These are phyloP conservation scores for Melanerpes aurifrons DNA, from an alignment of 2,113 vertebrate genomes.

Conservation along the genomic window DNA sequence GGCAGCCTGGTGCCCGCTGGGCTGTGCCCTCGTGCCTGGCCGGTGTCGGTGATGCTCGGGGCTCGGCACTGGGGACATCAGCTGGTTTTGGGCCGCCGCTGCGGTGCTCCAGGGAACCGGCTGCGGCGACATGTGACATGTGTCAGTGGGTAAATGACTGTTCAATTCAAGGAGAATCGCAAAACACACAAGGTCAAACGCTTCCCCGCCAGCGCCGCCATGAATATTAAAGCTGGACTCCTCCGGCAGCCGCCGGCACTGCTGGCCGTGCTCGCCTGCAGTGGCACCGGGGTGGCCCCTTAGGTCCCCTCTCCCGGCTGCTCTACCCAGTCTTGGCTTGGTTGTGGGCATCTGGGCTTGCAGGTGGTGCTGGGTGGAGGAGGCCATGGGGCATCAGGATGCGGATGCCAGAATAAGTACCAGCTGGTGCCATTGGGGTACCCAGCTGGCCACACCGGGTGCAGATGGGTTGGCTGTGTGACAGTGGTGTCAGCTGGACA, in stretches of 20 bases:
- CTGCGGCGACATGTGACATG: constrained; percentile 66
- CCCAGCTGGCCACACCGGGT: rapidly evolving
- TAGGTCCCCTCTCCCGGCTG: neutral
- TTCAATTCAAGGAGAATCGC: constrained; percentile 74
- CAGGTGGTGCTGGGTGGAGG: neutral
- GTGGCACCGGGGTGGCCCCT: neutral
- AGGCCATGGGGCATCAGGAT: rapidly evolving
- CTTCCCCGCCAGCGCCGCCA: constrained; percentile 47
- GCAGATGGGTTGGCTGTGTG: neutral
- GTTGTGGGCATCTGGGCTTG: rapidly evolving
- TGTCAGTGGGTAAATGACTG: constrained; percentile 73
- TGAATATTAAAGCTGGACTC: constrained; percentile 70
- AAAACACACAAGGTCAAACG: constrained; percentile 76
- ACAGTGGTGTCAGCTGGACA: neutral
- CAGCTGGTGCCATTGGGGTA: neutral
- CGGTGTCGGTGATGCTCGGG: neutral
- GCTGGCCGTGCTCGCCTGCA: rapidly evolving
- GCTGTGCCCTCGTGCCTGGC: rapidly evolving
- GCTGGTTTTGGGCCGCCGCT: constrained; percentile 5
- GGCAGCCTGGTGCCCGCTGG: neutral
- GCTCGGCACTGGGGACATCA: neutral
- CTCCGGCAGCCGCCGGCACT: neutral
- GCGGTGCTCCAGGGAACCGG: constrained; percentile 43
- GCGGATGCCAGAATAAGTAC: rapidly evolving
- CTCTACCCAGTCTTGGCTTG: neutral